phyloP scores from a whole-genome alignment of 2,888 invertebrate species.

The Sympetrum striolatum region DNA sequence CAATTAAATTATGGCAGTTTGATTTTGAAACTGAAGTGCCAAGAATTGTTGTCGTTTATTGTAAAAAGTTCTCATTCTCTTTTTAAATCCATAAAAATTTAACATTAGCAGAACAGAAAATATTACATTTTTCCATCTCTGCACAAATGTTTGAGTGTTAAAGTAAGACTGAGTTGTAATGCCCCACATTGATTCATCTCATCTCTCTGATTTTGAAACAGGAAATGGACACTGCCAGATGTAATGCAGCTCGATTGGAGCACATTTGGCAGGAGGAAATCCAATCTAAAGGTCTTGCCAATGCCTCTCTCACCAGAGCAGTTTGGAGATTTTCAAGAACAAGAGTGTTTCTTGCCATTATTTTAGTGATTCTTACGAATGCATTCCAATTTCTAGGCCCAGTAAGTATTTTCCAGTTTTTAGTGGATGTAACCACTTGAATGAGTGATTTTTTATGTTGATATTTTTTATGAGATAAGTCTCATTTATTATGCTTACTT shows the following conservation, averaged over 20 bases:
- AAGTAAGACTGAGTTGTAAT: neutral
- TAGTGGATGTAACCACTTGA: neutral
- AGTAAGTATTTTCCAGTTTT: neutral
- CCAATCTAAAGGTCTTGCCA: neutral
- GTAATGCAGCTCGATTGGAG: constrained; percentile 10
- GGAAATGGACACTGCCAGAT: constrained; percentile 5
- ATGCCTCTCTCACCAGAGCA: constrained; percentile 12
- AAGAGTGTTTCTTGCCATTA: neutral
- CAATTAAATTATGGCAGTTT: too few species aligned
- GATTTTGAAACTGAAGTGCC: too few species aligned
- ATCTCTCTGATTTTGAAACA: neutral
- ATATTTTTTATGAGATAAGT: neutral
- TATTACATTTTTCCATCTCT: too few species aligned
- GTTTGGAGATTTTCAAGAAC: constrained; percentile 28
- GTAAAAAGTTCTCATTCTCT: too few species aligned
- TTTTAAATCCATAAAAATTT: neutral
- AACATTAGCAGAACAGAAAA: neutral
- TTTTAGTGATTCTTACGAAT: constrained; percentile 36
- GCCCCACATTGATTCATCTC: too few species aligned
- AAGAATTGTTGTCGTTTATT: too few species aligned
- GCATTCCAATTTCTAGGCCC: constrained; percentile 40
- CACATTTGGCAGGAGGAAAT: constrained; percentile 35
- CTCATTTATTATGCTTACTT: neutral
- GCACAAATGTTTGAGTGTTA: neutral
- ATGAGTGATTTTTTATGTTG: neutral